These are phyloP conservation scores for Oryzaephilus surinamensis DNA, from an alignment of 1,140 invertebrate species.

Conservation along the genomic window DNA sequence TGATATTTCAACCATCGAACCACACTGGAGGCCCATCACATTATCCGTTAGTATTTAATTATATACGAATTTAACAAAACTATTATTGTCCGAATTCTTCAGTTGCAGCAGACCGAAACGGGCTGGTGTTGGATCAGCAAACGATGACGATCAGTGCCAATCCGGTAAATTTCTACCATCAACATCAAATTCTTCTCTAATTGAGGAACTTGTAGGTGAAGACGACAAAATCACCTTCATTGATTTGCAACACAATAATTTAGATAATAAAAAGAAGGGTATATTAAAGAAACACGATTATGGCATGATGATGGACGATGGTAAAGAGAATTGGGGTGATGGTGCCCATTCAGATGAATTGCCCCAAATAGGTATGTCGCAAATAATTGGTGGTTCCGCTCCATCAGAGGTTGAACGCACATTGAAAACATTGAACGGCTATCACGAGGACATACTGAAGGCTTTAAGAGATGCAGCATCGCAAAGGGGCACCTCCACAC, in stretches of 20 bases:
- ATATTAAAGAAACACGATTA: slow-evolving; percentile 80
- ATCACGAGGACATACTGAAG: slow-evolving; percentile 85
- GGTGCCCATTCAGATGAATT: slow-evolving; percentile 62
- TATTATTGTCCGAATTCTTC: neutral
- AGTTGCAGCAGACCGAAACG: slow-evolving; percentile 61
- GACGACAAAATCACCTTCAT: slow-evolving; percentile 74
- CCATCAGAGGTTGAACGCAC: slow-evolving; percentile 70
- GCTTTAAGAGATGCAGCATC: slow-evolving; percentile 70
- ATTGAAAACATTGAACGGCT: slow-evolving; percentile 77
- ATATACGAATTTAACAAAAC: neutral
- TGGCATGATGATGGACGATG: slow-evolving; percentile 54
- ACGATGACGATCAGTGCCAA: slow-evolving; percentile 60
- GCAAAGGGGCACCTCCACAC: slow-evolving; percentile 52
- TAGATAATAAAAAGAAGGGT: slow-evolving; percentile 75
- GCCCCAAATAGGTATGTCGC: slow-evolving; percentile 49
- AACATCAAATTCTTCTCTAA: neutral
- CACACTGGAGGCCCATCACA: slow-evolving; percentile 39
- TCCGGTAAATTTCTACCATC: slow-evolving; percentile 43
- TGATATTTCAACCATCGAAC: slow-evolving; percentile 59
- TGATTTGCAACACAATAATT: slow-evolving; percentile 64
- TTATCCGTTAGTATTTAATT: slow-evolving; percentile 31
- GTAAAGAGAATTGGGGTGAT: too few relatives aligned
- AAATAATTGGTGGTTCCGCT: slow-evolving; percentile 35
- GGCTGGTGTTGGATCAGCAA: slow-evolving; percentile 50
- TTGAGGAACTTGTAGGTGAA: slow-evolving; percentile 41